Conservation (phyloP, 2,888 invertebrate genomes). For the Limnephilus marmoratus region DNA sequence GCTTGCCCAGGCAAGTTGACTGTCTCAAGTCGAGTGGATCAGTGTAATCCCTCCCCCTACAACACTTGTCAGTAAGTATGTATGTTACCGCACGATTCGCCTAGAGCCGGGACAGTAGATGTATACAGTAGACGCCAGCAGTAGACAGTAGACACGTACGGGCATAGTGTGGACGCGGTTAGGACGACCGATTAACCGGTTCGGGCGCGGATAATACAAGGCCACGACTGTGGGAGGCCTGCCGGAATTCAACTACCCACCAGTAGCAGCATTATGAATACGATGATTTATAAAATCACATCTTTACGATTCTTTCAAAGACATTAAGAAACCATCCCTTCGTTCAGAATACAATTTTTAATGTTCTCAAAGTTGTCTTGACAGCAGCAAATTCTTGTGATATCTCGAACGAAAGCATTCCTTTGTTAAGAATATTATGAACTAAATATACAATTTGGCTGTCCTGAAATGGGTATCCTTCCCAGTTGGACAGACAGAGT, state of each 20-base stretch:
- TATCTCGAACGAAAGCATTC: no score
- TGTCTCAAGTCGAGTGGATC: not conserved
- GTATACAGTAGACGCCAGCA: not conserved
- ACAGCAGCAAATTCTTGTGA: no score
- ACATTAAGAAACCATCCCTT: no score
- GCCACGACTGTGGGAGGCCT: constrained; percentile 19
- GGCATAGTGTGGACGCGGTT: constrained; percentile 30
- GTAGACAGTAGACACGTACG: not conserved
- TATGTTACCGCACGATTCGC: constrained; percentile 44
- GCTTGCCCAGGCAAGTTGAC: not conserved
- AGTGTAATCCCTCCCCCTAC: constrained; percentile 14
- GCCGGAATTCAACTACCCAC: constrained; percentile 18
- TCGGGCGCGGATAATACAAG: constrained; percentile 41
- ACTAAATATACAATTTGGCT: no score
- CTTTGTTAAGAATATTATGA: no score
- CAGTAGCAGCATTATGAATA: not conserved
- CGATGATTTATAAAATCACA: no score
- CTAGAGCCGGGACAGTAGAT: constrained; percentile 27
- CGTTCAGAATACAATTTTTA: no score
- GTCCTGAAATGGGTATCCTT: no score
- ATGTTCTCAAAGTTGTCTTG: no score
- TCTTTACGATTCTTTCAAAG: no score
- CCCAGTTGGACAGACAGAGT: no score
- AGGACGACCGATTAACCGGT: constrained; percentile 40
- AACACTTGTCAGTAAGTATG: constrained; percentile 24